These are phyloP conservation scores for Planococcus citri DNA, from an alignment of 1,140 invertebrate genomes.

Conservation along the genomic window DNA sequence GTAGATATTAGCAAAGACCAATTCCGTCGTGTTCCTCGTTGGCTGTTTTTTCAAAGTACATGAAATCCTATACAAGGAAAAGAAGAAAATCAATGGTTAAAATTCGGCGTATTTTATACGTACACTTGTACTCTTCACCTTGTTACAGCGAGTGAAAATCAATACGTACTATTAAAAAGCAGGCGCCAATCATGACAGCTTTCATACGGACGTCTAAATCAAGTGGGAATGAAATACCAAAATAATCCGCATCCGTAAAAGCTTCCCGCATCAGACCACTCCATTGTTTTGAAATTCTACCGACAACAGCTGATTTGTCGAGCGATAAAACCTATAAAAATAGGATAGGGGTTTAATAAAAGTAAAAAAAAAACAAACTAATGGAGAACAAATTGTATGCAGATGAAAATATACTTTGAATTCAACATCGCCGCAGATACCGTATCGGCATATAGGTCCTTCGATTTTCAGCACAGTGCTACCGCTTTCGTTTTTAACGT, in stretches of 20 bases:
- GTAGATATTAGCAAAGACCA: too few species aligned
- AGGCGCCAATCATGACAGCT: conserved; percentile 60
- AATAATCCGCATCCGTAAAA: conserved; percentile 64
- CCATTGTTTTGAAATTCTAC: conserved; percentile 67
- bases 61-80: neutral
- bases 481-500: conserved; percentile 51
- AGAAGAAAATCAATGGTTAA: neutral
- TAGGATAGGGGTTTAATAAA: too few species aligned
- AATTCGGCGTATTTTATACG: too few species aligned
- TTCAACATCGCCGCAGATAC: conserved; percentile 65
- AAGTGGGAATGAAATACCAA: conserved; percentile 64
- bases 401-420: conserved; percentile 39
- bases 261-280: conserved; percentile 51
- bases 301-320: conserved; percentile 50
- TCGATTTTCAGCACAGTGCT: conserved; percentile 44
- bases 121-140: too few species aligned
- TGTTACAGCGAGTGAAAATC: conserved; percentile 20
- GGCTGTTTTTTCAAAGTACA: neutral
- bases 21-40: too few species aligned
- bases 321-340: conserved; percentile 46
- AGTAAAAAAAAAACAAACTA: too few species aligned
- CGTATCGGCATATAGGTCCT: conserved; percentile 68
- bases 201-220: conserved; percentile 72
- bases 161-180: conserved; percentile 54
- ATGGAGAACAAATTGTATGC: neutral